Evolutionary conservation across 2,113 vertebrate species (phyloP), one percentile per base, ranked within the genome.

Genomic region (Lampris megalopsis): DNA sequence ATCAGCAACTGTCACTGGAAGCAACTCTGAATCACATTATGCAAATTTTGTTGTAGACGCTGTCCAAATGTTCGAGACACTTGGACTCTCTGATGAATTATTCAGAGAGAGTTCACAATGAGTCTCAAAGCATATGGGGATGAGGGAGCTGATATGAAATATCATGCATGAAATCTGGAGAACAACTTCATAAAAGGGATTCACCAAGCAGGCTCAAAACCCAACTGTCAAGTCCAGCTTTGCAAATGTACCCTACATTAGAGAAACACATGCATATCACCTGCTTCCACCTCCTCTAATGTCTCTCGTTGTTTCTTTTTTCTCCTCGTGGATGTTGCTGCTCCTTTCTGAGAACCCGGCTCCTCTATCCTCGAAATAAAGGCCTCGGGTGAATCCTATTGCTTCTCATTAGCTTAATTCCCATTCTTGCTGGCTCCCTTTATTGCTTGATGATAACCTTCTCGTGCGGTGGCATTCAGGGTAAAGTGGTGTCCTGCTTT

Each of bases 341-440:
- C 75, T 85, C 86, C 80, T 79, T 80, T 80, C 73, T 45, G 75
- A 84, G 61, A 80, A 87, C 86, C 76, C 71, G 61, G 83, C 69
- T 86, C 81, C 83, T 88, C 85, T 87, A 91, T 88, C 90, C 89
- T 93, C 90, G 89, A 91, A 94, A 92, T 89, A 92, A 91, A 91
- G 90, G 91, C 88, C 83, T 83, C 80, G 69, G 88, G 83, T 90
- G 90, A 92, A 92, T 92, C 90, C 84, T 92, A 92, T 93, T 87
- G 68, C 88, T 88, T 90, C 90, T 93, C 90, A 94, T 94, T 94
- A 93, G 90, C 86, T 80, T 88, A 86, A 82, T 90, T 88, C 86
- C 80, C 79, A 79, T 88, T 88, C 86, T 89, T 77, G 81, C 80
- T 60, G 74, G 74, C 79, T 88, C 68, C 58, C 70, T 88, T 89